phyloP scores from a whole-genome alignment of 2,797 vertebrate genomes.

The Ctenopoma multispine region DNA sequence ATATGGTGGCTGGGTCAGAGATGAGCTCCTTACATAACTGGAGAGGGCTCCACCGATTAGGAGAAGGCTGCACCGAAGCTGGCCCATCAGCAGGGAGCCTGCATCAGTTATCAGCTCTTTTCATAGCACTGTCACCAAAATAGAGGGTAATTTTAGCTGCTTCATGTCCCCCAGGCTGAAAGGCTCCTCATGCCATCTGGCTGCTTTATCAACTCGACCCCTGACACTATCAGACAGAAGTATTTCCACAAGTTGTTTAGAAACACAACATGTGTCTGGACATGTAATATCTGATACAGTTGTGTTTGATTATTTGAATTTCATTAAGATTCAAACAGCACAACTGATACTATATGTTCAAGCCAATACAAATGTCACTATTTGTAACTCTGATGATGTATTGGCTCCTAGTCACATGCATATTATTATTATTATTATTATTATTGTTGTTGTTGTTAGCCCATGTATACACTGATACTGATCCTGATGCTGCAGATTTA shows the following conservation, averaged over 20 bases:
- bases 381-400: not conserved
- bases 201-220: conserved; percentile 42
- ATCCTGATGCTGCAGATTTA: too few relatives aligned
- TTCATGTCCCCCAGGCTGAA: conserved; percentile 52
- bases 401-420: not conserved
- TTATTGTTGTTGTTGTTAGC: too few relatives aligned
- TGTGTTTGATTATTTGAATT: conserved; percentile 1
- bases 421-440: too few relatives aligned
- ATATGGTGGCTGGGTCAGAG: conserved; percentile 49
- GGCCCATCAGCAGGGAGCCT: conserved; percentile 58
- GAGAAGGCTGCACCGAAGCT: conserved; percentile 58
- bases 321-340: not conserved
- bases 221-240: conserved; percentile 18
- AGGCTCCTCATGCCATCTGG: conserved; percentile 42
- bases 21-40: conserved; percentile 79
- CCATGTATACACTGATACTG: not conserved
- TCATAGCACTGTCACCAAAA: conserved; percentile 72
- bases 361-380: not conserved
- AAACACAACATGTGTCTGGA: conserved; percentile 22
- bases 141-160: conserved; percentile 74
- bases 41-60: conserved; percentile 52
- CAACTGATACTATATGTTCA: not conserved
- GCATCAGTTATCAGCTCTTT: conserved; percentile 67
- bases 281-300: not conserved
- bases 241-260: conserved; percentile 25